Evolutionary conservation across 2,888 invertebrate genomes (phyloP).

Genomic region (Scaptomyza caliginosa): DNA sequence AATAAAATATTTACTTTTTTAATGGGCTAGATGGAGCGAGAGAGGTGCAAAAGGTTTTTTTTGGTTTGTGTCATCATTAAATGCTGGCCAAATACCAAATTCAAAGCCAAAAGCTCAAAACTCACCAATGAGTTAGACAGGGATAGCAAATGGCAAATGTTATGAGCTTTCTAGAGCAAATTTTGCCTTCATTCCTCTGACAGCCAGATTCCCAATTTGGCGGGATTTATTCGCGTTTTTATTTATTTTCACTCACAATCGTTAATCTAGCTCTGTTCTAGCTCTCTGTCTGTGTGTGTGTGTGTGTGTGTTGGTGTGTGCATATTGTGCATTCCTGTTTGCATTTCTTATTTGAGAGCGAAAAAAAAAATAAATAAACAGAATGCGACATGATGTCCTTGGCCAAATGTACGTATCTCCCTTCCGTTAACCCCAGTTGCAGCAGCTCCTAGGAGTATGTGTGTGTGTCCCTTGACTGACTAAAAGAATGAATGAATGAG

Average conservation of each 20-base stretch:
- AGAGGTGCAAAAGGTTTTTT: neutral
- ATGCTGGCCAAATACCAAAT: conserved; percentile 68
- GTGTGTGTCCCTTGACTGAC: too few species aligned
- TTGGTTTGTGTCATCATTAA: conserved; percentile 64
- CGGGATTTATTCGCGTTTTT: conserved; percentile 50
- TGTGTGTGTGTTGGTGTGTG: too few species aligned
- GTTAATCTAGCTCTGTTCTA: conserved; percentile 25
- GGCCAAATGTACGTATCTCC: neutral
- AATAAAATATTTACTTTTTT: conserved; percentile 38
- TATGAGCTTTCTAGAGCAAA: neutral
- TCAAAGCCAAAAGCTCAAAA: conserved; percentile 62
- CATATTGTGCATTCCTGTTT: conserved; percentile 46
- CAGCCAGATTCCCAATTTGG: conserved; percentile 52
- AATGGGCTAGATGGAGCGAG: conserved; percentile 1
- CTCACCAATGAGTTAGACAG: conserved; percentile 9
- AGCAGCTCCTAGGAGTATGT: conserved; percentile 9
- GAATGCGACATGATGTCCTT: conserved; percentile 20
- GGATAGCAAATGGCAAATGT: neutral
- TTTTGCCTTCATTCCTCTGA: neutral
- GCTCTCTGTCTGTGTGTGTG: too few species aligned
- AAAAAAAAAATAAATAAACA: conserved; percentile 40
- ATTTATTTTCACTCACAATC: conserved; percentile 64
- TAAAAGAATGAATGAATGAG: conserved; percentile 12
- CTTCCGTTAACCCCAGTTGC: too few species aligned
- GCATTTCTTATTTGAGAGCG: conserved; percentile 60